phyloP scores from a whole-genome alignment of 2,113 vertebrate species.

The Petrocephalus zakoni region DNA sequence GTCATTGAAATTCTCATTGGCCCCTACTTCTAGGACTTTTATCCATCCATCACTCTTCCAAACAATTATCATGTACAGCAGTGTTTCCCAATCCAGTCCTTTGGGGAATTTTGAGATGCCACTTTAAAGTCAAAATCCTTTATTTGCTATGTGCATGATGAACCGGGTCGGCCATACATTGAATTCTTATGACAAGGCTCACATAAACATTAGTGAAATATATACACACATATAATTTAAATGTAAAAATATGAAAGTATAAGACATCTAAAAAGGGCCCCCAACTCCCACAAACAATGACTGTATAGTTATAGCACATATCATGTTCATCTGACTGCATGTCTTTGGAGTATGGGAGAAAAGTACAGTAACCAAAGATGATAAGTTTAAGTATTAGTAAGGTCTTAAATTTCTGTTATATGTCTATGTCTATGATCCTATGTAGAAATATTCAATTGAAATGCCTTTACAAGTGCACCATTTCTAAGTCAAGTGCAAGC shows the following conservation, averaged over 20 bases:
- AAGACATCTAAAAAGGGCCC: not conserved
- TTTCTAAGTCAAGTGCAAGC: not conserved
- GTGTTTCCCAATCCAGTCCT: too few relatives aligned
- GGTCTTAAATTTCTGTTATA: not conserved
- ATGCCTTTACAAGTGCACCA: not conserved
- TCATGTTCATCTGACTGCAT: not conserved
- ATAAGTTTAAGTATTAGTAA: not conserved
- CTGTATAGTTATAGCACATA: not conserved
- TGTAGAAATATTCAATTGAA: not conserved
- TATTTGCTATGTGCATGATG: not conserved
- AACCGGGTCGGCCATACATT: not conserved
- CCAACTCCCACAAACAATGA: not conserved
- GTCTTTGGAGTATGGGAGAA: not conserved
- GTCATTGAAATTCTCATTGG: not conserved
- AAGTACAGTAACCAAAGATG: not conserved
- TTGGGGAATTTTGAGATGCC: not conserved
- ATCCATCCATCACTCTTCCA: not conserved
- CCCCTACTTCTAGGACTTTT: not conserved
- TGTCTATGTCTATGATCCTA: not conserved
- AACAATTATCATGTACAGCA: not conserved
- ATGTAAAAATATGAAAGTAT: not conserved
- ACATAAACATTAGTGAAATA: not conserved
- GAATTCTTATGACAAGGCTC: not conserved
- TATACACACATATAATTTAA: not conserved
- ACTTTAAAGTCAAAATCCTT: not conserved